Base-by-base conservation (phyloP, 2,888 invertebrate species). In the Tipula confusa region DNA sequence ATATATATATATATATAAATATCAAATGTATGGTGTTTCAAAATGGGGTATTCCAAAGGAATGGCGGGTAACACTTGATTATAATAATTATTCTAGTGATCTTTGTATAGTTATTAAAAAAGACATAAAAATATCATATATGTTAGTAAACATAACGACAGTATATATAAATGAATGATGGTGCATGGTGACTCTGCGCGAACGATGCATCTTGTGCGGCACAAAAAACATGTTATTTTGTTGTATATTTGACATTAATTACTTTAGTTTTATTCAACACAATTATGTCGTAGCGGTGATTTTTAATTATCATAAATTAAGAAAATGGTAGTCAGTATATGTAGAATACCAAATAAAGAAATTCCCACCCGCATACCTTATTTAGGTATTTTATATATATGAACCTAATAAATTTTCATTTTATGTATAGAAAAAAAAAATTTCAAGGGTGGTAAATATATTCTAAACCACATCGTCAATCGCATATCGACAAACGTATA, bases 381-480 rank as follows among this genome's bases (percentile, higher is more conserved):
- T 9, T n/a, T n/a, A n/a, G n/a, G 24, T 38, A 38, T 38, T 31
- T 4, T 31, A 6, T 31, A 31, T 31, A 38, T 38, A 13, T 38
- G 13, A 43, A 15, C 15, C 43, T n/a, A 43, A n/a, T 43, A 15
- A n/a, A 43, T 15, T 43, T 43, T 43, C 1, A 18, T 38, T 38
- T 38, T 38, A 6, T 15, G 11, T 43, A 43, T 43, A 15, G 4
- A n/a, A n/a, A 33, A 33, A 15, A 64, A 3, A 38, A 38, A 7
- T 64, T 24, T 4, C 64, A 64, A 64, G 64, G 64, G 64, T 64
- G 64, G 64, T 64, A 64, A 64, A 64, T 64, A 64, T 64, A 64
- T 64, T 64, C 64, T n/a, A 64, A 64, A 24, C 64, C 24, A 6
- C n/a, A 43, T 13, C 43, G 43, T n/a, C 43, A 43, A 43, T 43